Evolutionary conservation across 1,140 invertebrate genomes (phyloP).

Genomic region (Sinonovacula constricta): DNA sequence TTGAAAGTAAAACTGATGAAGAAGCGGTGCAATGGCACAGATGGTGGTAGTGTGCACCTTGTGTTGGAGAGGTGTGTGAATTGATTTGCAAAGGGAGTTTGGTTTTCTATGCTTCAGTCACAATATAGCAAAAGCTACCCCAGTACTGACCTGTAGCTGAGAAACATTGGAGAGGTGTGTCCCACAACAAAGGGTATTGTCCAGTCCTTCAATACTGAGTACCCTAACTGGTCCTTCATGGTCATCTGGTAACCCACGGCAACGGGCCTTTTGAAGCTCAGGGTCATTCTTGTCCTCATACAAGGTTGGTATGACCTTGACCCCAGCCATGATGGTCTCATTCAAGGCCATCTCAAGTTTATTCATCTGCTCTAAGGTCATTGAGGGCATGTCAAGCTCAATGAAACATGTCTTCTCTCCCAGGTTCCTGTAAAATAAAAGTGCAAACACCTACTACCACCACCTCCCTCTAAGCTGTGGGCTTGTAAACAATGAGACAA

Average conservation of each 20-base stretch:
- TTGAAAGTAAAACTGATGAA: too few relatives aligned
- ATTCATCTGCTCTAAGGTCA: slow-evolving; percentile 73
- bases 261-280: slow-evolving; percentile 82
- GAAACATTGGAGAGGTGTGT: slow-evolving; percentile 89
- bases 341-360: slow-evolving; percentile 84
- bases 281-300: slow-evolving; percentile 82
- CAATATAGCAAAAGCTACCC: too few relatives aligned
- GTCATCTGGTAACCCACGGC: slow-evolving; percentile 87
- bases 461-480: too few relatives aligned
- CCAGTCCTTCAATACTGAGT: slow-evolving; percentile 83
- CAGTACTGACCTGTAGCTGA: slow-evolving; percentile 89
- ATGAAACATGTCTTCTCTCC: slow-evolving; percentile 82
- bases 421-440: slow-evolving; percentile 84
- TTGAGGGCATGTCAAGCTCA: slow-evolving; percentile 74
- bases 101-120: too few relatives aligned
- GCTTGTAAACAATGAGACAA: too few relatives aligned
- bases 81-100: too few relatives aligned
- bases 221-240: slow-evolving; percentile 85
- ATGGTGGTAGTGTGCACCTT: too few relatives aligned
- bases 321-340: slow-evolving; percentile 83
- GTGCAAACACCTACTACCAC: too few relatives aligned
- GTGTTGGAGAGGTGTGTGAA: too few relatives aligned
- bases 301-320: slow-evolving; percentile 83
- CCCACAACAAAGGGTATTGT: slow-evolving; percentile 91
- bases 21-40: too few relatives aligned